A percentile compares a stretch with the other conserved stretches of the same genome.
Conservation (phyloP, 1,140 invertebrate genomes). For the Aphaenogaster floridana region DNA sequence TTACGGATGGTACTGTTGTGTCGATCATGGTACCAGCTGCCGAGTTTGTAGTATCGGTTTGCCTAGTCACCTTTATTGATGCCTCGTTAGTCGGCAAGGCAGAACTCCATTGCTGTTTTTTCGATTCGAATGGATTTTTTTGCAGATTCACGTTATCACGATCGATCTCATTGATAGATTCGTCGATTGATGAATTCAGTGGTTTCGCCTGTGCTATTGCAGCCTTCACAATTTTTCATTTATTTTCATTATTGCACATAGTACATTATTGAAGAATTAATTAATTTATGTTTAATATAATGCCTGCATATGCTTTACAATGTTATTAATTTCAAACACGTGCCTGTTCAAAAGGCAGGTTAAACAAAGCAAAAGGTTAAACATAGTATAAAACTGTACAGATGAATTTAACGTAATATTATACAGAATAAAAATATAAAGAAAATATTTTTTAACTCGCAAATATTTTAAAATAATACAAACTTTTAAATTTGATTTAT, state of each 20-base stretch:
- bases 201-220: constrained; percentile 40
- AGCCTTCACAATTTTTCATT: constrained; percentile 30
- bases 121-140: neutral
- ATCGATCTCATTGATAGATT: constrained; percentile 69
- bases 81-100: constrained; percentile 39
- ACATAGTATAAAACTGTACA: neutral
- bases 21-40: constrained; percentile 33
- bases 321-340: neutral
- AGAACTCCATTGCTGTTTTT: constrained; percentile 8
- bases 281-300: neutral
- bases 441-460: neutral
- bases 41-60: constrained; percentile 25
- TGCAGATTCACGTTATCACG: neutral
- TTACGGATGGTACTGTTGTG: constrained; percentile 16
- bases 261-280: neutral
- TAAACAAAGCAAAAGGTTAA: neutral
- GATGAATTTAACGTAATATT: neutral
- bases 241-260: constrained; percentile 2
- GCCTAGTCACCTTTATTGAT: neutral
- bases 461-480: neutral
- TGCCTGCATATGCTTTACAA: neutral
- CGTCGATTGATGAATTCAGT: neutral
- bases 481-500: constrained; percentile 5
- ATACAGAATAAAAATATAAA: neutral
- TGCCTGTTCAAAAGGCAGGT: neutral